Conservation (phyloP, 1,140 invertebrate genomes). For the Lepidotrigona ventralis region DNA sequence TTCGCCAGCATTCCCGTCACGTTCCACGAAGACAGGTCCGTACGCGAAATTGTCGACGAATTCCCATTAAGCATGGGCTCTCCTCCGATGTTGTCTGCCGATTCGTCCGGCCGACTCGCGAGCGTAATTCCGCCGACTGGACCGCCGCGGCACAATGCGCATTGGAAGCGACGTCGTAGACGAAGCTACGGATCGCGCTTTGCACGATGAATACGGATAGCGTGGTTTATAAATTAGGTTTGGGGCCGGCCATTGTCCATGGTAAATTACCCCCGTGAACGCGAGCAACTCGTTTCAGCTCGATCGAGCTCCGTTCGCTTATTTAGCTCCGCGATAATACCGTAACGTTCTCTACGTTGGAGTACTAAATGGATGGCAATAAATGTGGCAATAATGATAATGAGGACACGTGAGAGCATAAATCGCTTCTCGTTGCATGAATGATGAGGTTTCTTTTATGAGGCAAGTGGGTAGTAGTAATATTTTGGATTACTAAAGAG, state of each 20-base stretch:
- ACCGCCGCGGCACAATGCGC: neutral
- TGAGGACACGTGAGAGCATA: neutral
- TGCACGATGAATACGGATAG: conserved; percentile 54
- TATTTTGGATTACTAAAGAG: no score
- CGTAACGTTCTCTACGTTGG: neutral
- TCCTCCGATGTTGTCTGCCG: conserved; percentile 25
- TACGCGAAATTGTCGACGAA: conserved; percentile 57
- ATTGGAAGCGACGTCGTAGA: neutral
- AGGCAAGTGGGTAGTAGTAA: no score
- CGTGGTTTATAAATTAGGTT: no score
- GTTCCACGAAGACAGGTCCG: conserved; percentile 49
- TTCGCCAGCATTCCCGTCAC: conserved; percentile 52
- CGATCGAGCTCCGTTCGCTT: neutral
- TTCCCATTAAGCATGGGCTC: conserved; percentile 49
- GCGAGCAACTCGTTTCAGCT: conserved; percentile 33
- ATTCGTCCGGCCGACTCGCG: conserved; percentile 41
- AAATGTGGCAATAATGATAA: neutral
- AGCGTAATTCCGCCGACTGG: conserved; percentile 48
- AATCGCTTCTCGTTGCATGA: neutral
- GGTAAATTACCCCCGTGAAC: conserved; percentile 31
- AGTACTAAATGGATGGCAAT: neutral
- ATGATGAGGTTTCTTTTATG: neutral
- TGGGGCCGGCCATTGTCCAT: conserved; percentile 7
- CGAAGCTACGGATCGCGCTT: conserved; percentile 27
- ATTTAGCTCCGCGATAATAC: conserved; percentile 4